Evolutionary conservation across 2,888 invertebrate species (phyloP).

Genomic region (Leptopilina myrica): DNA sequence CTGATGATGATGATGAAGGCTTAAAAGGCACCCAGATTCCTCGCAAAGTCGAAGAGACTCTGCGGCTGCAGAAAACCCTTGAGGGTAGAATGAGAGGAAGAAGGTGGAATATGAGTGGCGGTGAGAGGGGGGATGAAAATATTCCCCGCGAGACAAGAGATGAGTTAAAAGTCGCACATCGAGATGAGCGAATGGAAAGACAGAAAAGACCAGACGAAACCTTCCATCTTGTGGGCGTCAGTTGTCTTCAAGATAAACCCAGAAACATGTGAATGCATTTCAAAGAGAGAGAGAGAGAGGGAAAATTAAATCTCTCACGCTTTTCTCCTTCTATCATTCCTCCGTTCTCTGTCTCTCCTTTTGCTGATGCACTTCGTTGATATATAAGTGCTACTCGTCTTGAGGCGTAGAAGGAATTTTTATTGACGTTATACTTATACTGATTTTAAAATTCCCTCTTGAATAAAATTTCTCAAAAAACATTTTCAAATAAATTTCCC

Average conservation of each 20-base stretch:
- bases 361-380: constrained; percentile 12
- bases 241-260: constrained; percentile 27
- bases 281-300: neutral
- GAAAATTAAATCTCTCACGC: constrained; percentile 26
- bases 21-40: constrained; percentile 46
- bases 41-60: neutral
- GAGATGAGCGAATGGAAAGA: neutral
- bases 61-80: neutral
- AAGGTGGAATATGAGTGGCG: neutral
- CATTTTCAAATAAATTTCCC: too few relatives aligned
- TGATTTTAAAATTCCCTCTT: too few relatives aligned
- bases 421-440: neutral
- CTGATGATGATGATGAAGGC: constrained; percentile 54
- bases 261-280: neutral
- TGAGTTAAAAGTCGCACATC: neutral
- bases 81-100: neutral
- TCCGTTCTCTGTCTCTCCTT: neutral
- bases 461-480: too few relatives aligned
- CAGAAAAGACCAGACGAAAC: constrained; percentile 19
- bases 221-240: constrained; percentile 23
- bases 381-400: constrained; percentile 34
- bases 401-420: constrained; percentile 13
- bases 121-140: neutral
- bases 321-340: constrained; percentile 28
- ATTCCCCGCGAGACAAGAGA: constrained; percentile 2